Evolutionary conservation across 2,888 invertebrate species (phyloP).

Genomic region (Philhelius pedissequus): DNA sequence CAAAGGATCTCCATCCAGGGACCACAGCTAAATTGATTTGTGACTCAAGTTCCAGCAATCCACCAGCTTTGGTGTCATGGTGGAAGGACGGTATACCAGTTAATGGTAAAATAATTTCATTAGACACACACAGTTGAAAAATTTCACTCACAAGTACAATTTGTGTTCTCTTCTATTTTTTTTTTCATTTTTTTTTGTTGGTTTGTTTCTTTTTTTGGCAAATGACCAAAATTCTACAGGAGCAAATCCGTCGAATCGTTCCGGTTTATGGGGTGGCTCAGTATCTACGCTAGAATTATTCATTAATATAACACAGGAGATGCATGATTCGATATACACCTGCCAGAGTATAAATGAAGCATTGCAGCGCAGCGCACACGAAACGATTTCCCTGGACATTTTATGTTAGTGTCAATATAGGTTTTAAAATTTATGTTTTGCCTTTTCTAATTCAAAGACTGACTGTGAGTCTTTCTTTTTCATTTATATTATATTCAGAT

Average conservation of each 20-base stretch:
- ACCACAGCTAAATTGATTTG: constrained; percentile 75
- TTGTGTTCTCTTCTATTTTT: background rate
- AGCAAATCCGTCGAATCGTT: constrained; percentile 74
- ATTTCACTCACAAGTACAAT: constrained; percentile 5
- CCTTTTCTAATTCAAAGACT: constrained; percentile 7
- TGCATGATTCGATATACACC: constrained; percentile 76
- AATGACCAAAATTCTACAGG: constrained; percentile 26
- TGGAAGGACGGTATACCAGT: constrained; percentile 77
- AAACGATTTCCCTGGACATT: constrained; percentile 75
- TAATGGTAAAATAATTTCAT: constrained; percentile 71
- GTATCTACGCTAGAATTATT: constrained; percentile 76
- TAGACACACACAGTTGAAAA: background rate
- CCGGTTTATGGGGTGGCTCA: constrained; percentile 76
- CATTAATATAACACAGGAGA: constrained; percentile 76
- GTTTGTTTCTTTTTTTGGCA: too few species aligned
- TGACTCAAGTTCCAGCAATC: constrained; percentile 77
- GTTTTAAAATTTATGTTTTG: constrained; percentile 29
- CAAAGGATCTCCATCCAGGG: constrained; percentile 75
- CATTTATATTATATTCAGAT: constrained; percentile 69
- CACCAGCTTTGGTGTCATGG: constrained; percentile 76
- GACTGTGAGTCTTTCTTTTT: background rate
- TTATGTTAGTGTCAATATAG: constrained; percentile 73
- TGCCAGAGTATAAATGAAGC: constrained; percentile 77
- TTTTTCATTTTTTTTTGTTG: background rate
- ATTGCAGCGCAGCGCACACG: constrained; percentile 75